phyloP scores from a whole-genome alignment of 2,113 vertebrate species.

The Okapia johnstoni region DNA sequence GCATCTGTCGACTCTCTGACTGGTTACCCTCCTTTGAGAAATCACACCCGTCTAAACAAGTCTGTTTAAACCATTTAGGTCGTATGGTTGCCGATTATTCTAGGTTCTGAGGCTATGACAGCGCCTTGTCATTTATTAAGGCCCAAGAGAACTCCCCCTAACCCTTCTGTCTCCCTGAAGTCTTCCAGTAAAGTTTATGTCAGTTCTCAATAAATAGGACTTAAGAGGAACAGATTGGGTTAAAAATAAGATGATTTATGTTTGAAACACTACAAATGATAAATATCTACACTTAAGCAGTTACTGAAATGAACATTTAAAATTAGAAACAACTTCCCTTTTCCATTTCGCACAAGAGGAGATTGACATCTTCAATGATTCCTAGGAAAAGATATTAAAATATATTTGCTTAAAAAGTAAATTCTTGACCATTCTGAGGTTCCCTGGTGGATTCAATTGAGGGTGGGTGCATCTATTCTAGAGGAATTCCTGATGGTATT shows the following conservation, averaged over 20 bases:
- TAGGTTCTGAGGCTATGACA: background rate
- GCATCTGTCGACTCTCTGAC: constrained; percentile 13
- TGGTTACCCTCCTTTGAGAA: constrained; percentile 39
- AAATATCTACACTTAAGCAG: constrained; percentile 16
- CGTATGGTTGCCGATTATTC: background rate
- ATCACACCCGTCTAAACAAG: constrained; percentile 41
- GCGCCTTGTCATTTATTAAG: background rate
- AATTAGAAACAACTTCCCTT: constrained; percentile 40
- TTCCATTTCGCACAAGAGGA: background rate
- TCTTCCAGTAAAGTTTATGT: background rate
- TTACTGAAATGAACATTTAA: constrained; percentile 38
- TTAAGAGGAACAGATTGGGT: background rate
- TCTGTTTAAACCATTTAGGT: constrained; percentile 27
- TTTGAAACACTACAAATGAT: background rate
- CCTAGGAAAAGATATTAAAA: constrained; percentile 23
- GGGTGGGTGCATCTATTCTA: background rate
- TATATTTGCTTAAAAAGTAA: background rate
- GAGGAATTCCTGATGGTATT: background rate
- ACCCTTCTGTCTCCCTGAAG: background rate
- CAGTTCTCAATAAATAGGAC: background rate
- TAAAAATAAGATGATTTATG: background rate
- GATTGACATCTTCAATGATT: background rate
- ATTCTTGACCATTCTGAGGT: background rate
- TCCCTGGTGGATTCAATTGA: background rate
- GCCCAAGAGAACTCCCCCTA: background rate